Conservation (phyloP, 2,113 vertebrate species). For the Rutilus rutilus region DNA sequence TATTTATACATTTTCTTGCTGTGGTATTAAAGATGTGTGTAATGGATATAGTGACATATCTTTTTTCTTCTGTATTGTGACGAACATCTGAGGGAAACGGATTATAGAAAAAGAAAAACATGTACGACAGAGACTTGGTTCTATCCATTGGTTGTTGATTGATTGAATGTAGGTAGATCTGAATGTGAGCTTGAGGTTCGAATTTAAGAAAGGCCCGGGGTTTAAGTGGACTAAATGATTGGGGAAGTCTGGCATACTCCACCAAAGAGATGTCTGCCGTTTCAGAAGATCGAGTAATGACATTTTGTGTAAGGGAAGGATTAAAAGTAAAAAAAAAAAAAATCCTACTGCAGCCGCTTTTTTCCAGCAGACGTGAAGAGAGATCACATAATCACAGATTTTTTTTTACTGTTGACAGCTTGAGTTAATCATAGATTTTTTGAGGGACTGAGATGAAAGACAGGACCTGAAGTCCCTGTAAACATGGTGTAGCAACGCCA, state of each 20-base stretch:
- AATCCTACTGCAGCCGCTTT: neutral
- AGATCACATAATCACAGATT: conserved; percentile 7
- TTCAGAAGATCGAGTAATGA: neutral
- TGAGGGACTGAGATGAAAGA: conserved; percentile 5
- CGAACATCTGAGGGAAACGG: no score
- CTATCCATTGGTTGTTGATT: neutral
- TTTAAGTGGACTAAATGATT: conserved; percentile 2
- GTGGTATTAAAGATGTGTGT: neutral
- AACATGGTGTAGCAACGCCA: neutral
- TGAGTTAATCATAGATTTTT: neutral
- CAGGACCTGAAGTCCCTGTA: neutral
- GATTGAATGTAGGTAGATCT: neutral
- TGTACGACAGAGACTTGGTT: neutral
- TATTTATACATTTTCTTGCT: neutral
- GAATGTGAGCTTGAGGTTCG: neutral
- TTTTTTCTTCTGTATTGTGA: no score
- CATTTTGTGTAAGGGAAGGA: neutral
- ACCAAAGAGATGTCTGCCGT: neutral
- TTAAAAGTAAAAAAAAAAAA: neutral
- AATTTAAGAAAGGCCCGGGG: neutral
- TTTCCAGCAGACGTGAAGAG: neutral
- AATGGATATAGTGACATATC: no score
- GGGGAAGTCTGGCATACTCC: neutral
- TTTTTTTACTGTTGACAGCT: conserved; percentile 19
- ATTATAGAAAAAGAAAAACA: neutral